phyloP scores from a whole-genome alignment of 2,113 vertebrate genomes.

The Thermophis baileyi region DNA sequence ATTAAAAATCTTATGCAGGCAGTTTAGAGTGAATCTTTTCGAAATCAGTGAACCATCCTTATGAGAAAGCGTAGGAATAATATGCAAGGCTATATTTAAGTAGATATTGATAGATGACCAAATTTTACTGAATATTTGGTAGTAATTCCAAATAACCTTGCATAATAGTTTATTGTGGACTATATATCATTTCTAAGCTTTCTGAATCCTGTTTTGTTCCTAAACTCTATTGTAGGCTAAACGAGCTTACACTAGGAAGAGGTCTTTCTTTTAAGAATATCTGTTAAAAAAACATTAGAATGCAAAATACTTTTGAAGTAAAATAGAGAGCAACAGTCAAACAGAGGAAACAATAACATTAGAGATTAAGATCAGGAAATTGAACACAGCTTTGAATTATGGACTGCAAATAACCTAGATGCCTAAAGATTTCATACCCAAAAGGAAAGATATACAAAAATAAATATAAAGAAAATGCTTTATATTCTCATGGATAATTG shows the following conservation, averaged over 20 bases:
- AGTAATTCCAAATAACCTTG: neutral
- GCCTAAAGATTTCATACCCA: neutral
- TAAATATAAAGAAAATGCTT: neutral
- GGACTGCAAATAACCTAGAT: neutral
- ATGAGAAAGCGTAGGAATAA: neutral
- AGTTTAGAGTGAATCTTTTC: neutral
- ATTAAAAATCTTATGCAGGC: neutral
- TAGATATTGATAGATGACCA: neutral
- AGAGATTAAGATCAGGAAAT: conserved; percentile 5
- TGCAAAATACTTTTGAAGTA: neutral
- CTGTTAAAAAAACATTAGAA: neutral
- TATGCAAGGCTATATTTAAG: neutral
- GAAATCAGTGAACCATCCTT: neutral
- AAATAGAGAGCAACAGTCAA: neutral
- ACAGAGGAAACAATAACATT: neutral
- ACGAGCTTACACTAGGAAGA: neutral
- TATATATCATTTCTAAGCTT: neutral
- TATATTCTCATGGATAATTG: neutral
- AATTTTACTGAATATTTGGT: neutral
- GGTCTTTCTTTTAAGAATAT: neutral
- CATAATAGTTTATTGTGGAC: neutral
- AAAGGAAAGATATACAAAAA: neutral
- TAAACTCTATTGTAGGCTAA: neutral
- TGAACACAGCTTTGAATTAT: neutral
- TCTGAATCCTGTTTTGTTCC: neutral